Base-by-base conservation (phyloP, 2,888 invertebrate genomes). In the Orthosia incerta region DNA sequence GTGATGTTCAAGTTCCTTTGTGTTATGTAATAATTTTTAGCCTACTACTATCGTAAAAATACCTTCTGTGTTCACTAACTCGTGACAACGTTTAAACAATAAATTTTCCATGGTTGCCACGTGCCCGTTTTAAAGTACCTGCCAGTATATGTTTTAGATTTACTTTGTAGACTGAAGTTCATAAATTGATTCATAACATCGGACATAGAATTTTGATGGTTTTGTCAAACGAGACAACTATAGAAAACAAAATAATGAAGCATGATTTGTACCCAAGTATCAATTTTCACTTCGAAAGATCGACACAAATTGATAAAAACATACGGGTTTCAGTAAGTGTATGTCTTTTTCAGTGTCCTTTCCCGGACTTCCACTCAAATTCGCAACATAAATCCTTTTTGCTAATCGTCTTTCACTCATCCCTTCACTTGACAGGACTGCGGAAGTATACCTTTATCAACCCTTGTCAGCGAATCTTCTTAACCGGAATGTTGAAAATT, bases 341-440 rank as follows among this genome's bases (percentile, higher is more conserved):
- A 57, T 51, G 55, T 67, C 60, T 56, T 68, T 78, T 71, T 68
- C 46, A 20, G 9, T 61, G 55, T 70, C 65, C 48, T 2, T 60
- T 45, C 9, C 26, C 57, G 46, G 53, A 55, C 56, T 71, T 67
- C 23, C 59, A 59, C 66, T 56, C 46, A 62, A 71, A 68, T 55
- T 74, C 71, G 31, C 50, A 56, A 63, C 74, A 74, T 65, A 71
- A 83, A 71, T 71, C 79, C 83, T 68, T 69, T 73, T 69, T 65
- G 61, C 51, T 83, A 83, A 81, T 81, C 83, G 80, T 62, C 57
- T 68, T 72, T 62, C 74, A 70, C 64, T 71, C 68, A 63, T 78
- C 82, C 73, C 46, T 82, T 56, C 51, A 63, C 68, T 56, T 62
- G 79, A 65, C 70, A 59, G 46, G 51, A 16, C 73, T 48, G 57